phyloP scores from a whole-genome alignment of 1,140 invertebrate species.

The Cydia strobilella region DNA sequence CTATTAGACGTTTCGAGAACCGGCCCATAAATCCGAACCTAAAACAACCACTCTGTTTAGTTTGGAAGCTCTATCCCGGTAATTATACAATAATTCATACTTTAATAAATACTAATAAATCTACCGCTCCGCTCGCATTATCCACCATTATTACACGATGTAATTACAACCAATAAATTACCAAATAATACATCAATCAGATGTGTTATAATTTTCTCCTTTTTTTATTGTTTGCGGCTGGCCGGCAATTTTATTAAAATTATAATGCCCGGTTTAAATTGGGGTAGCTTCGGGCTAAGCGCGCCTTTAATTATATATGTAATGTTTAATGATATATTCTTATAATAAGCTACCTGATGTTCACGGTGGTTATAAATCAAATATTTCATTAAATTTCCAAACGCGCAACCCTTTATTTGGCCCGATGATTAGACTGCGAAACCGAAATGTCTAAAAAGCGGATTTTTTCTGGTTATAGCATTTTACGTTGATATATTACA shows the following conservation, averaged over 20 bases:
- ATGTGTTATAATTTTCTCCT: constrained; percentile 77
- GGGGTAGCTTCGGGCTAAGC: constrained; percentile 73
- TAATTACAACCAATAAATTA: constrained; percentile 79
- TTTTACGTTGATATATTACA: constrained; percentile 72
- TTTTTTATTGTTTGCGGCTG: constrained; percentile 61
- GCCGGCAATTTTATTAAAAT: constrained; percentile 76
- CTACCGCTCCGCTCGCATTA: constrained; percentile 62
- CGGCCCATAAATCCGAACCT: constrained; percentile 67
- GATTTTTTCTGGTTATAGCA: constrained; percentile 56
- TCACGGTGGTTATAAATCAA: constrained; percentile 74
- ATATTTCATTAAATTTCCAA: constrained; percentile 78
- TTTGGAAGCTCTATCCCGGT: constrained; percentile 72
- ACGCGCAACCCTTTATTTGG: constrained; percentile 70
- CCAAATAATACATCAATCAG: constrained; percentile 79
- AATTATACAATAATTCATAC: constrained; percentile 80
- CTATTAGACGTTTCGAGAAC: constrained; percentile 70
- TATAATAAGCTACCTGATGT: constrained; percentile 78
- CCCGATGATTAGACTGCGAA: constrained; percentile 67
- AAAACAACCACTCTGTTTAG: constrained; percentile 75
- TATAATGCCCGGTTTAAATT: constrained; percentile 72
- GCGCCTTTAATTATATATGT: constrained; percentile 76
- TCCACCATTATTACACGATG: constrained; percentile 75
- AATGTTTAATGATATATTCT: constrained; percentile 78
- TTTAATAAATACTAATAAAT: constrained; percentile 80
- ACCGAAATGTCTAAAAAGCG: constrained; percentile 49